Conservation (phyloP, 2,113 vertebrate genomes). For the Phocoena phocoena region DNA sequence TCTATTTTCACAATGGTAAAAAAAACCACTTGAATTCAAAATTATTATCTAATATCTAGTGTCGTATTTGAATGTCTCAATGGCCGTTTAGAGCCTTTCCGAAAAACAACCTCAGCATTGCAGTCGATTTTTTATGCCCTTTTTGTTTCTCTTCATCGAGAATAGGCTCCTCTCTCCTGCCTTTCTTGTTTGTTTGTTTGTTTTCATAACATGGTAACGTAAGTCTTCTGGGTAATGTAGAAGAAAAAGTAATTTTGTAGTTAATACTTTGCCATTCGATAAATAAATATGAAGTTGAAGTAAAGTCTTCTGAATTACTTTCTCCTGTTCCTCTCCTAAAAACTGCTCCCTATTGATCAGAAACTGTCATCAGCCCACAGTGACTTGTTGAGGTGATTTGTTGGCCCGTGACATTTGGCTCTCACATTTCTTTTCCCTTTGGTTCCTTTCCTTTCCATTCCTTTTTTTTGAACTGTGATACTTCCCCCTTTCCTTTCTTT, state of each 20-base stretch:
- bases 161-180: neutral
- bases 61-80: neutral
- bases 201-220: neutral
- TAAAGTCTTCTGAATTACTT: rapidly evolving
- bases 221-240: neutral
- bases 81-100: neutral
- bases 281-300: neutral
- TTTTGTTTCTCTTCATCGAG: neutral
- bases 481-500: neutral
- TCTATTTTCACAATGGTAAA: neutral
- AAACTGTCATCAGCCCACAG: rapidly evolving
- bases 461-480: neutral
- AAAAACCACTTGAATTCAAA: neutral
- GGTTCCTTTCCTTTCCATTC: neutral
- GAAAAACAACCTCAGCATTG: neutral
- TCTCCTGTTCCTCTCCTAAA: neutral
- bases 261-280: neutral
- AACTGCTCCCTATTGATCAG: rapidly evolving
- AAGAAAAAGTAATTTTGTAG: neutral
- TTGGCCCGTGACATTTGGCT: neutral
- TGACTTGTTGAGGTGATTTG: rapidly evolving
- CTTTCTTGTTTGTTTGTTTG: neutral
- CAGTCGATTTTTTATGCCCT: neutral
- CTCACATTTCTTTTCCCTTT: neutral
- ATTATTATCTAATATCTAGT: neutral